A percentile compares a stretch with the other conserved stretches of the same genome.
Conservation (phyloP, 2,797 vertebrate genomes). For the Onychomys leucogaster region DNA sequence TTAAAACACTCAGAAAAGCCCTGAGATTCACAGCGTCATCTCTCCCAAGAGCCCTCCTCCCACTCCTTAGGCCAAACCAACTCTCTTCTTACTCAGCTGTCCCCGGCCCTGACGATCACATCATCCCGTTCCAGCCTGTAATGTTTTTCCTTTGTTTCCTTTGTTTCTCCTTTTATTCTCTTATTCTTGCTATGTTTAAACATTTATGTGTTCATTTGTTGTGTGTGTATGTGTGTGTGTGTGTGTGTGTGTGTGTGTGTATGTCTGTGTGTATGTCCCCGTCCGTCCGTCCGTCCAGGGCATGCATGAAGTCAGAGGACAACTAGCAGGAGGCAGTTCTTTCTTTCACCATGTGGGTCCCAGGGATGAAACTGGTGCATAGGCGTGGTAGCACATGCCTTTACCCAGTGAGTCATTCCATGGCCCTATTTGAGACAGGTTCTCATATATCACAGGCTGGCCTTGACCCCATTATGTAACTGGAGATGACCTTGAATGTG, state of each 20-base stretch:
- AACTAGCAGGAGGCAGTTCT: not conserved
- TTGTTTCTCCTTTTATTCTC: not conserved
- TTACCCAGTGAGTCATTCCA: not conserved
- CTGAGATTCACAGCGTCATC: not conserved
- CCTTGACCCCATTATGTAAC: not conserved
- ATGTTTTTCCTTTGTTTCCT: rapidly evolving
- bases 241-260: not conserved
- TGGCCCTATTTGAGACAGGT: not conserved
- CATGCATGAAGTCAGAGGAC: not conserved
- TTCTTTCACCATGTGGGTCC: not conserved
- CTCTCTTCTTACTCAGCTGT: not conserved
- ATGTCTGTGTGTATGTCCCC: too few relatives aligned
- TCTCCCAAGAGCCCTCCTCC: not conserved
- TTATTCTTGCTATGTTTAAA: not conserved
- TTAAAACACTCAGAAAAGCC: not conserved
- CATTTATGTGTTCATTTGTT: not conserved
- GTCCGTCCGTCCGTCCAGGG: too few relatives aligned
- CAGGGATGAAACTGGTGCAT: not conserved
- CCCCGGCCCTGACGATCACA: not conserved
- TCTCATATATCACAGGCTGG: not conserved
- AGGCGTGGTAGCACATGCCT: not conserved
- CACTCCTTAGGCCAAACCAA: not conserved
- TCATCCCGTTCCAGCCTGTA: not conserved
- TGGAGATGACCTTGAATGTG: not conserved
- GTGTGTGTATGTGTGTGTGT: not conserved